Conservation (phyloP, 2,888 invertebrate species). For the Listrodromus nycthemerus region DNA sequence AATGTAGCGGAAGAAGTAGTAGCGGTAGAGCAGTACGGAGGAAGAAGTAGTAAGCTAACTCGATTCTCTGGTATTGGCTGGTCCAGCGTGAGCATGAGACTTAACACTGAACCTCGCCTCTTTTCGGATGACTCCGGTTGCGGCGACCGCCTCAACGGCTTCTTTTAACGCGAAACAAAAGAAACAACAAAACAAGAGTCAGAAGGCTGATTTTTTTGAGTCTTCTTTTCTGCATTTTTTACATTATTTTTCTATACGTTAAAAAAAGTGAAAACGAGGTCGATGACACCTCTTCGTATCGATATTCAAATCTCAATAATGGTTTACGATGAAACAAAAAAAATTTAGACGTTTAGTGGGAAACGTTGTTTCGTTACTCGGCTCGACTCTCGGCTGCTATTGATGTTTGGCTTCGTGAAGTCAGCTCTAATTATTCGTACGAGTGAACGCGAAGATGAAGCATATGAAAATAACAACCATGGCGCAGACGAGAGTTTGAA, state of each 20-base stretch:
- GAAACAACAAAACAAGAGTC: conserved; percentile 73
- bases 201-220: conserved; percentile 45
- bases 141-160: conserved; percentile 83
- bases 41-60: conserved; percentile 72
- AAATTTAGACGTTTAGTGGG: background rate
- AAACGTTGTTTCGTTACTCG: conserved; percentile 16
- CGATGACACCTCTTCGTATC: conserved; percentile 30
- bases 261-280: conserved; percentile 26
- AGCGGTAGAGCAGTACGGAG: conserved; percentile 63
- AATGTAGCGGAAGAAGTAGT: conserved; percentile 72
- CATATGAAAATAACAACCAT: background rate
- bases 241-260: background rate
- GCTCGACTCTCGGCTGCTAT: conserved; percentile 7
- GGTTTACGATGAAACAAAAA: conserved; percentile 11
- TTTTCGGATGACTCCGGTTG: conserved; percentile 84
- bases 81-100: conserved; percentile 71
- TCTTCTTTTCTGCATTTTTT: conserved; percentile 13
- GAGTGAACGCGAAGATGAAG: conserved; percentile 7
- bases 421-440: conserved; percentile 4
- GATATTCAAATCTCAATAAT: conserved; percentile 34
- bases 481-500: background rate
- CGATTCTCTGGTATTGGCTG: conserved; percentile 77
- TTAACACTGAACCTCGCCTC: conserved; percentile 79
- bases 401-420: background rate
- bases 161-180: conserved; percentile 79